Percentiles rank a stretch among this genome's conserved stretches.
Evolutionary conservation across 2,797 vertebrate genomes (phyloP).

Genomic region (Pangasius macronema): DNA sequence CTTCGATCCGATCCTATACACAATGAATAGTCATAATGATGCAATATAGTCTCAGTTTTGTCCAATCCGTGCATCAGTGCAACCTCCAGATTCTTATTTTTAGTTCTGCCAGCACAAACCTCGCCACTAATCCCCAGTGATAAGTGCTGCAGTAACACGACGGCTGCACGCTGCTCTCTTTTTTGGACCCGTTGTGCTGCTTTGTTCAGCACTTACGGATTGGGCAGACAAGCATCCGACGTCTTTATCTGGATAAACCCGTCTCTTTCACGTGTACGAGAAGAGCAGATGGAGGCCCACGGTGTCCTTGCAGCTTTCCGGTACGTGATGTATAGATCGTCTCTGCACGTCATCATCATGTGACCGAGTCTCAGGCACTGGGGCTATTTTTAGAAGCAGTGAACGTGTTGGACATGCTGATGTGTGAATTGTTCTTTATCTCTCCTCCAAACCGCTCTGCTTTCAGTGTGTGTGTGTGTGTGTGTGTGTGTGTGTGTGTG

Average conservation of each 20-base stretch:
- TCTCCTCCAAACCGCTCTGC: background rate
- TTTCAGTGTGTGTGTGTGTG: background rate
- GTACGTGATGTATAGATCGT: constrained; percentile 33
- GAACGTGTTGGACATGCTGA: constrained; percentile 22
- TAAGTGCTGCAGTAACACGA: background rate
- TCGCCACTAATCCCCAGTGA: background rate
- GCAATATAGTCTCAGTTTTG: no score
- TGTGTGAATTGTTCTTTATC: background rate
- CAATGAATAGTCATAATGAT: no score
- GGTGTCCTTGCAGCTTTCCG: constrained; percentile 21
- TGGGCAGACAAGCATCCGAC: background rate
- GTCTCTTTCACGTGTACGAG: background rate
- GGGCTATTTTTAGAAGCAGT: constrained; percentile 49
- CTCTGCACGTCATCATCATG: constrained; percentile 29
- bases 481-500: background rate
- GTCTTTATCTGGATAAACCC: background rate
- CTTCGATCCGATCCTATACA: no score
- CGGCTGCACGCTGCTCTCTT: background rate
- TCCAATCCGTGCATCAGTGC: background rate
- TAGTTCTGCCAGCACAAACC: background rate
- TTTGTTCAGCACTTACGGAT: background rate
- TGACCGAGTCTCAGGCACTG: constrained; percentile 33
- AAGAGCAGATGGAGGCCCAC: constrained; percentile 32
- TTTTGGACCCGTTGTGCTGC: background rate
- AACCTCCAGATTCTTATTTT: background rate